phyloP scores from a whole-genome alignment of 2,797 vertebrate genomes.

The Gambelia wislizenii region DNA sequence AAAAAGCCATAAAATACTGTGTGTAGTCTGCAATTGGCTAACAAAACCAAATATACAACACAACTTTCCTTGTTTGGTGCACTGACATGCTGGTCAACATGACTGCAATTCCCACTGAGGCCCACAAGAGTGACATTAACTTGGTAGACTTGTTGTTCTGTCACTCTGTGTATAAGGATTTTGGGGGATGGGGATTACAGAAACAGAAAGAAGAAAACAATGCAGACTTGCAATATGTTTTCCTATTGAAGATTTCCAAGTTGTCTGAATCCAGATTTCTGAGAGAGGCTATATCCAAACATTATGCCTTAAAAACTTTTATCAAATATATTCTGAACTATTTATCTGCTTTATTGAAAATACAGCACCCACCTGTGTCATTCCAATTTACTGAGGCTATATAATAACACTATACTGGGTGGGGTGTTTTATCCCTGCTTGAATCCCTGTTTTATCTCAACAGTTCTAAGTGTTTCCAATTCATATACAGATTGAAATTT shows the following conservation, averaged over 20 bases:
- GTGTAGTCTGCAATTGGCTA: slow-evolving; percentile 60
- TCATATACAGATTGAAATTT: slow-evolving; percentile 53
- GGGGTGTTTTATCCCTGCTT: not conserved
- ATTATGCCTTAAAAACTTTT: not conserved
- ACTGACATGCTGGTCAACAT: slow-evolving; percentile 2
- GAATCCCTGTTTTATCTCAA: slow-evolving; percentile 28
- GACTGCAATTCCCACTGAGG: not conserved
- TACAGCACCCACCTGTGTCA: not conserved
- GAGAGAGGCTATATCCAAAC: not conserved
- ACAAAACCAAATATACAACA: slow-evolving; percentile 55
- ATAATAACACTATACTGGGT: slow-evolving; percentile 37
- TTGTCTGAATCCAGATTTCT: not conserved
- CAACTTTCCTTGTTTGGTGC: slow-evolving; percentile 14
- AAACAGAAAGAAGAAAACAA: slow-evolving; percentile 19
- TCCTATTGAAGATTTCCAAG: slow-evolving; percentile 30
- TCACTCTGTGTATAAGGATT: slow-evolving; percentile 47
- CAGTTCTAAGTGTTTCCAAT: slow-evolving; percentile 8
- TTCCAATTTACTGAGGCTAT: slow-evolving; percentile 31
- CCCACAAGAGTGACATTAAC: slow-evolving; percentile 16
- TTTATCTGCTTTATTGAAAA: slow-evolving; percentile 27
- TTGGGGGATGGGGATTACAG: slow-evolving; percentile 8
- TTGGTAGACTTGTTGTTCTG: slow-evolving; percentile 44
- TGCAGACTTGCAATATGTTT: slow-evolving; percentile 19
- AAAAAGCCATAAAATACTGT: slow-evolving; percentile 56
- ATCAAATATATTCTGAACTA: not conserved